phyloP scores from a whole-genome alignment of 2,888 invertebrate genomes.

The Clitarchus hookeri region DNA sequence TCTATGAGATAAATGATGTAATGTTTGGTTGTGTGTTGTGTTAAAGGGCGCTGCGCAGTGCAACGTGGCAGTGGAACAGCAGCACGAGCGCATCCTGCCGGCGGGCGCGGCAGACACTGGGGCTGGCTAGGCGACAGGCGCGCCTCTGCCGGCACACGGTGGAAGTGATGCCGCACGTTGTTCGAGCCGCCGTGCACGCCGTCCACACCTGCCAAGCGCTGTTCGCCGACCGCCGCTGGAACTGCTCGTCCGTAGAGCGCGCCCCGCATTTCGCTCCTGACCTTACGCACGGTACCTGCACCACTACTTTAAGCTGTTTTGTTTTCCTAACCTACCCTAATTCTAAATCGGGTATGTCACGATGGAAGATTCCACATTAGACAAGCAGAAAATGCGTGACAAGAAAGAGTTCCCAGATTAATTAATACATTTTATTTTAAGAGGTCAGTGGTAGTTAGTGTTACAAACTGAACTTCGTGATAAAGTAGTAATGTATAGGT shows the following conservation, averaged over 20 bases:
- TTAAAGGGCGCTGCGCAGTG: constrained; percentile 36
- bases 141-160: constrained; percentile 49
- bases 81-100: constrained; percentile 44
- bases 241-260: constrained; percentile 74
- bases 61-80: constrained; percentile 31
- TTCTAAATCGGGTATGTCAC: too few relatives aligned
- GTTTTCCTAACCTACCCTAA: too few relatives aligned
- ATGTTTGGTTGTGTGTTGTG: background rate
- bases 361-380: too few relatives aligned
- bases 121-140: constrained; percentile 46
- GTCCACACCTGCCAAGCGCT: constrained; percentile 71
- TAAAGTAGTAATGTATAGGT: too few relatives aligned
- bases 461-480: too few relatives aligned
- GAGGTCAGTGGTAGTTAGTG: too few relatives aligned
- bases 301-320: too few relatives aligned
- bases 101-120: constrained; percentile 45
- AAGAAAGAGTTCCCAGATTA: too few relatives aligned
- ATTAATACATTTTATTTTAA: too few relatives aligned
- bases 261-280: constrained; percentile 78
- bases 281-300: constrained; percentile 76
- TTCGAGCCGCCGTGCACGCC: constrained; percentile 72
- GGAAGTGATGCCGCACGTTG: constrained; percentile 70
- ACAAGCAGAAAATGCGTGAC: too few relatives aligned
- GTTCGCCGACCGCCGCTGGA: constrained; percentile 78
- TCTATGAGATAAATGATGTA: too few relatives aligned